Conservation (phyloP, 2,113 vertebrate genomes). For the Isichthys henryi region DNA sequence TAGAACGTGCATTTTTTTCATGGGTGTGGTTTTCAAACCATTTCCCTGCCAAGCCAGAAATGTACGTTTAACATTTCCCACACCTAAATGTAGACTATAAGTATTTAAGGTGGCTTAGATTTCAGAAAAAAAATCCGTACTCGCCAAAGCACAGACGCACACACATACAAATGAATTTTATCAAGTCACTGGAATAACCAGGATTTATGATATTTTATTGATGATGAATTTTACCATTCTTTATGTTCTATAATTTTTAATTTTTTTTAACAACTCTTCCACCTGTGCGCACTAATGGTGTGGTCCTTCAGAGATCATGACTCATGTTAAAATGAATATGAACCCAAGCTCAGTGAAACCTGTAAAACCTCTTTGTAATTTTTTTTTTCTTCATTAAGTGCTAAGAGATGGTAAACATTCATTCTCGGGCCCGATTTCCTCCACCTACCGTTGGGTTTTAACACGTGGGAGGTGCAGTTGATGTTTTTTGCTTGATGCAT, state of each 20-base stretch:
- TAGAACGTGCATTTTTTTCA: background rate
- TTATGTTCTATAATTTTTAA: background rate
- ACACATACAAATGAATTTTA: background rate
- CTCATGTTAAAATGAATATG: background rate
- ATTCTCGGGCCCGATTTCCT: background rate
- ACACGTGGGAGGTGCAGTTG: background rate
- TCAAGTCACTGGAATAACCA: background rate
- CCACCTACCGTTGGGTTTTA: background rate
- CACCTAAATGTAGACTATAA: background rate
- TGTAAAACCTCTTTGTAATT: background rate
- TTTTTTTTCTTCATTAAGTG: background rate
- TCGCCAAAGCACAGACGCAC: background rate
- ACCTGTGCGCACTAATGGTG: background rate
- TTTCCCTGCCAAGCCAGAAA: constrained; percentile 5
- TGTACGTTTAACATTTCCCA: background rate
- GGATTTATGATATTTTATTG: background rate
- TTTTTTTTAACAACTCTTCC: background rate
- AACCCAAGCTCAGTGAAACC: background rate
- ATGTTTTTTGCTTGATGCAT: background rate
- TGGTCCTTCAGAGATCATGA: background rate
- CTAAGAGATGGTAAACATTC: constrained; percentile 5
- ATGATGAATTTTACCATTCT: background rate
- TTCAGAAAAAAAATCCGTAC: background rate
- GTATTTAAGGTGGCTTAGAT: background rate
- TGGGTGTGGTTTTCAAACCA: background rate